Percentiles rank a stretch among this genome's conserved stretches.
phyloP scores from a whole-genome alignment of 2,113 vertebrate genomes.

The Saguinus imperator region DNA sequence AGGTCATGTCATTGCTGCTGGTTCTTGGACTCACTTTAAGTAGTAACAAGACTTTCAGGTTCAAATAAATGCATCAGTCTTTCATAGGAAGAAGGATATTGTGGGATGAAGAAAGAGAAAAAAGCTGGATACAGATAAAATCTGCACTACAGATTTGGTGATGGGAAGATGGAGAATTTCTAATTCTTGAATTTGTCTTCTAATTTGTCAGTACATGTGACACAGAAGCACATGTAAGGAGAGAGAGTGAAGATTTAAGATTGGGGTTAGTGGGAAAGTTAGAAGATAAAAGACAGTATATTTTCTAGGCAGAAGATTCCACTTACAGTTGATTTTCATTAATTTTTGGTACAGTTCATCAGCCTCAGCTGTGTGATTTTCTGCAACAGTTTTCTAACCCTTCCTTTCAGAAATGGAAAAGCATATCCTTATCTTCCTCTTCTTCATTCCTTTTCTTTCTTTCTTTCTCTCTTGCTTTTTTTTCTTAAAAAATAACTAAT shows the following conservation, averaged over 20 bases:
- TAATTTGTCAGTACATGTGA: not conserved
- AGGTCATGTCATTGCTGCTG: not conserved
- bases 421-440: not conserved
- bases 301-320: not conserved
- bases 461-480: no score
- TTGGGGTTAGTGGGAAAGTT: not conserved
- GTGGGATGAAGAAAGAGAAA: not conserved
- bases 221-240: not conserved
- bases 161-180: not conserved
- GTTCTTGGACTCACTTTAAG: not conserved
- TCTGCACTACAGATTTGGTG: not conserved
- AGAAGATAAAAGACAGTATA: accelerated
- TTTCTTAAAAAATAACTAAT: no score
- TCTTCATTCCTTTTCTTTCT: no score
- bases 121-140: not conserved
- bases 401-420: not conserved
- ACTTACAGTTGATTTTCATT: not conserved
- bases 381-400: not conserved
- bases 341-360: not conserved
- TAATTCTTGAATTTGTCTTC: not conserved
- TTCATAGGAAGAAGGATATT: not conserved
- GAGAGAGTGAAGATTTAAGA: not conserved
- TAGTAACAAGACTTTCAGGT: not conserved
- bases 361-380: not conserved
- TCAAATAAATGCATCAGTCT: not conserved